These are phyloP conservation scores for Peromyscus nudipes DNA, from an alignment of 2,797 vertebrate genomes.

Conservation along the genomic window DNA sequence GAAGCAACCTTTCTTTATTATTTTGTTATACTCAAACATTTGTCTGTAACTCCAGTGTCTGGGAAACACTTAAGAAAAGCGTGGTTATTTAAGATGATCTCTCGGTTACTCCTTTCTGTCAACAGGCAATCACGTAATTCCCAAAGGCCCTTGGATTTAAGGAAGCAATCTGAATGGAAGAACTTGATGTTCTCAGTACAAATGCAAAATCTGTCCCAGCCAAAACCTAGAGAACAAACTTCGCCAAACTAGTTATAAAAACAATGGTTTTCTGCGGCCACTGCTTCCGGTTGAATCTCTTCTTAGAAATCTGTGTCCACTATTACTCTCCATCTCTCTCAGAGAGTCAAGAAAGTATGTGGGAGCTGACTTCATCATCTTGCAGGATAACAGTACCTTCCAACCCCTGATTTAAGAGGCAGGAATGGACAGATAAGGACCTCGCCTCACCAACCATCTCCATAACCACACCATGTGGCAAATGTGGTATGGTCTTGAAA, in stretches of 20 bases:
- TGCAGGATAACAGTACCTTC: background rate
- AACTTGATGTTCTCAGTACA: background rate
- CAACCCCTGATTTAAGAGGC: background rate
- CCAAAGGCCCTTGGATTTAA: background rate
- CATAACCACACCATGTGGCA: background rate
- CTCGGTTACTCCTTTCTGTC: background rate
- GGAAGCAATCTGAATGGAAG: background rate
- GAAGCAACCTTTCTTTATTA: background rate
- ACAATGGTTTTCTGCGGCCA: background rate
- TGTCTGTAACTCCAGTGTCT: background rate
- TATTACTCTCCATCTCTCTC: background rate
- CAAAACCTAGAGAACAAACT: background rate
- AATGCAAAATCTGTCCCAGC: background rate
- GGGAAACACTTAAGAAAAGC: background rate
- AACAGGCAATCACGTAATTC: conserved; percentile 32
- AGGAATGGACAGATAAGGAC: background rate
- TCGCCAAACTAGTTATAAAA: background rate
- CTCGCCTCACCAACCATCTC: background rate
- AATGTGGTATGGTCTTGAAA: background rate
- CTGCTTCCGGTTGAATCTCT: background rate
- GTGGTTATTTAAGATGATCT: background rate
- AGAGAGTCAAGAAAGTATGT: background rate
- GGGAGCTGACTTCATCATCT: background rate
- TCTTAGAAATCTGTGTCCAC: background rate
- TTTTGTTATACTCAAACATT: background rate